These are phyloP conservation scores for Morpho achilles DNA, from an alignment of 2,888 invertebrate genomes.

Conservation along the genomic window DNA sequence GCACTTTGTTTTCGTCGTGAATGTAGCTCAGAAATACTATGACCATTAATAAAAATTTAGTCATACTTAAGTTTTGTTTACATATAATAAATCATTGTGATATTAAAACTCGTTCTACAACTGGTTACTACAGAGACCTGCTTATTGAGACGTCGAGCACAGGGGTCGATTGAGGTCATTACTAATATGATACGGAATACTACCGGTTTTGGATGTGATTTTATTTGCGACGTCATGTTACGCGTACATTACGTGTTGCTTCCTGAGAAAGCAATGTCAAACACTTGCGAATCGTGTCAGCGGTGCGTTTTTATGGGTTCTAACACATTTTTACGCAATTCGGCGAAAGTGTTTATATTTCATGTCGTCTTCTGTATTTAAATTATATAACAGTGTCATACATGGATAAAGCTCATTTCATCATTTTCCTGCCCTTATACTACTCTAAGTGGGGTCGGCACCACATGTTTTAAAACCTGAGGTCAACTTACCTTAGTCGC, in stretches of 20 bases:
- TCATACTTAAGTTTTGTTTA: constrained; percentile 10
- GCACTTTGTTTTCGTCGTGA: too few species aligned
- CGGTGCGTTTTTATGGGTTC: constrained; percentile 27
- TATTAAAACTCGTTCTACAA: constrained; percentile 41
- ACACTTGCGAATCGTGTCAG: constrained; percentile 34
- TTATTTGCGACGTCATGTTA: constrained; percentile 41
- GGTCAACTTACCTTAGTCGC: too few species aligned
- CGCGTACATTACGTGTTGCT: constrained; percentile 40
- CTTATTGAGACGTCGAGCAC: constrained; percentile 30
- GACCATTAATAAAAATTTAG: too few species aligned
- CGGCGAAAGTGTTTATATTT: constrained; percentile 41
- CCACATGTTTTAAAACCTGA: too few species aligned
- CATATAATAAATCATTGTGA: constrained; percentile 18
- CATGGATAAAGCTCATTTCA: too few species aligned
- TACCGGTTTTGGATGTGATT: constrained; percentile 68
- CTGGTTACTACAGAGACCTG: constrained; percentile 42
- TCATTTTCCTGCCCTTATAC: too few species aligned
- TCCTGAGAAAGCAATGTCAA: constrained; percentile 41
- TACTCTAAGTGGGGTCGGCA: too few species aligned
- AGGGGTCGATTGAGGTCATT: constrained; percentile 61
- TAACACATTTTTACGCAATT: constrained; percentile 41
- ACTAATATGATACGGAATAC: constrained; percentile 46
- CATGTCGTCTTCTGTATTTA: neutral
- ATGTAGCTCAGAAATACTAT: too few species aligned
- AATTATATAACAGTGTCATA: too few species aligned